phyloP scores from a whole-genome alignment of 2,888 invertebrate genomes.

The Melanophora roralis region DNA sequence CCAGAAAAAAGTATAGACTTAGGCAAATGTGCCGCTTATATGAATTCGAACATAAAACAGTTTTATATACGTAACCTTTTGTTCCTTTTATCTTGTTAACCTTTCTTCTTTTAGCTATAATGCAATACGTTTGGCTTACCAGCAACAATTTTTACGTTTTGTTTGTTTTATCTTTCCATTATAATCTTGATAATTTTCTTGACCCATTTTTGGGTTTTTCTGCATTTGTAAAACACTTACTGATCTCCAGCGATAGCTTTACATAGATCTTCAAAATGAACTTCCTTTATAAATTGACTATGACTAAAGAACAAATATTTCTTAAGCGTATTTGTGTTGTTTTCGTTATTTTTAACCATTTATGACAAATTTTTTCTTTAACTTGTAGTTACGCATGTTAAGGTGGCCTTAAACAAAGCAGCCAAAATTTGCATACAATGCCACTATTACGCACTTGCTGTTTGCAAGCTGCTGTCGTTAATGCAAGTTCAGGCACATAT shows the following conservation, averaged over 20 bases:
- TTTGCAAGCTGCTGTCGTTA: not conserved
- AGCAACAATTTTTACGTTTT: too few relatives aligned
- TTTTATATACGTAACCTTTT: too few relatives aligned
- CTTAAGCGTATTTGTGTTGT: too few relatives aligned
- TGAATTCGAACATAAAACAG: too few relatives aligned
- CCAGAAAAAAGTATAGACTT: too few relatives aligned
- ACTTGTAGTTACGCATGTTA: slow-evolving; percentile 53
- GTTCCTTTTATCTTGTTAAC: too few relatives aligned
- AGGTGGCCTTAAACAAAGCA: slow-evolving; percentile 3
- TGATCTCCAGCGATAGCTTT: slow-evolving; percentile 48
- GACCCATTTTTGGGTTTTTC: slow-evolving; percentile 61
- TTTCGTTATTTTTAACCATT: slow-evolving; percentile 21
- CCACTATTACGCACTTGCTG: slow-evolving; percentile 52
- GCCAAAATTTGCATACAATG: slow-evolving; percentile 53
- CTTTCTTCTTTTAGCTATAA: too few relatives aligned
- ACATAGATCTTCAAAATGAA: slow-evolving; percentile 31
- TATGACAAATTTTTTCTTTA: slow-evolving; percentile 36
- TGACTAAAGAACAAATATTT: too few relatives aligned
- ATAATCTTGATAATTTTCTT: slow-evolving; percentile 33
- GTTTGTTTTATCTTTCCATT: not conserved
- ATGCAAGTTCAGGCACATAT: slow-evolving; percentile 38
- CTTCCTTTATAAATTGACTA: slow-evolving; percentile 24
- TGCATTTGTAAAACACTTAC: slow-evolving; percentile 1
- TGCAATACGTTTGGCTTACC: too few relatives aligned
- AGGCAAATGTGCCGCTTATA: too few relatives aligned